Evolutionary conservation across 92 coral and sea anemone species (phyloP).

Genomic region (Actinernus sp.): DNA sequence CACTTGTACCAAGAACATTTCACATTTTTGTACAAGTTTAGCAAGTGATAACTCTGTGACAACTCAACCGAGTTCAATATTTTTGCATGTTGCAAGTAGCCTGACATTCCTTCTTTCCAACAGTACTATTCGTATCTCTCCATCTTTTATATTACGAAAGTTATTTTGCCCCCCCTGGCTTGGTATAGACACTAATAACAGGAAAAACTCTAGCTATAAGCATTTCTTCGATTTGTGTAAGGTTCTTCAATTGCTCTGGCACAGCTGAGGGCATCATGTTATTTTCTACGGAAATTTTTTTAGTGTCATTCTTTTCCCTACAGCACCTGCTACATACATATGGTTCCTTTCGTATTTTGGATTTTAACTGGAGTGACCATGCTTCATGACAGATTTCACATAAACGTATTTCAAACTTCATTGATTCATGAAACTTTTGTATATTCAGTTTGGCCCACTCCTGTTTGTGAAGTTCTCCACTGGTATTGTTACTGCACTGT

Average conservation of each 20-base stretch:
- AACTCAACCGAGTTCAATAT: too few species aligned
- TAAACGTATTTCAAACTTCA: slow-evolving; percentile 11
- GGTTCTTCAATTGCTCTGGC: slow-evolving; percentile 69
- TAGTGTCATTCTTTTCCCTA: slow-evolving; percentile 45
- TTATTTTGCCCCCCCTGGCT: slow-evolving; percentile 79
- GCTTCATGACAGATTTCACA: slow-evolving; percentile 50
- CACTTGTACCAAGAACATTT: too few species aligned
- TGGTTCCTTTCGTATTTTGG: slow-evolving; percentile 3
- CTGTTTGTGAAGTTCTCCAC: slow-evolving; percentile 33
- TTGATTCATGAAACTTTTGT: slow-evolving; percentile 22
- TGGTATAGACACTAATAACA: slow-evolving; percentile 68
- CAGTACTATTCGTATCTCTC: too few species aligned
- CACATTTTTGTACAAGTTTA: too few species aligned
- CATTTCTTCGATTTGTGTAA: slow-evolving; percentile 84
- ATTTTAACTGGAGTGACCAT: slow-evolving; percentile 20
- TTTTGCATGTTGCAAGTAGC: too few species aligned
- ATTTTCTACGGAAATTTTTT: slow-evolving; percentile 74
- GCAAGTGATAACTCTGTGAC: too few species aligned
- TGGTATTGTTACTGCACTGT: slow-evolving; percentile 1
- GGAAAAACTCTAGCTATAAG: slow-evolving; percentile 78
- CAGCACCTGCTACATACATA: slow-evolving; percentile 14
- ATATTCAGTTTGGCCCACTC: slow-evolving; percentile 31
- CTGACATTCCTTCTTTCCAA: too few species aligned
- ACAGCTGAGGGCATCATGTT: slow-evolving; percentile 66
- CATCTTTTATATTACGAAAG: too few species aligned